Conservation (phyloP, 2,888 invertebrate species). For the Mylabris sibirica region DNA sequence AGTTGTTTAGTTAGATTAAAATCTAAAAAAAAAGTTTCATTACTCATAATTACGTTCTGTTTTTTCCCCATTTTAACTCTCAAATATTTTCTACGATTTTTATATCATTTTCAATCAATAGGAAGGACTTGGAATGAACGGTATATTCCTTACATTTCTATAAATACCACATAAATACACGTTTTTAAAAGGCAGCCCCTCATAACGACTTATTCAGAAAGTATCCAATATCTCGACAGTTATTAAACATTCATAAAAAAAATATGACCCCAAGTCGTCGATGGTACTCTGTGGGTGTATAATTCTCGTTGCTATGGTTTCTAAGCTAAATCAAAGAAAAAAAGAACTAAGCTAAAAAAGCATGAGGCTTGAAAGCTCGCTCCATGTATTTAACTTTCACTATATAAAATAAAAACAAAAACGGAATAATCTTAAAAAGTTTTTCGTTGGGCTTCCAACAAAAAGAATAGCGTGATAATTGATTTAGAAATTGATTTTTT, state of each 20-base stretch:
- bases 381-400: not conserved
- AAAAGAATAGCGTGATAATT: not conserved
- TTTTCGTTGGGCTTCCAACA: not conserved
- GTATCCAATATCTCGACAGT: not conserved
- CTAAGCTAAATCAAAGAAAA: not conserved
- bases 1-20: too few species aligned
- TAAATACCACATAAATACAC: too few species aligned
- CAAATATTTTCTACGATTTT: too few species aligned
- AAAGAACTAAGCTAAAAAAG: not conserved
- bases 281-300: not conserved
- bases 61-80: too few species aligned
- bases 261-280: too few species aligned
- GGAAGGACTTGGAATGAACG: too few species aligned
- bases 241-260: not conserved
- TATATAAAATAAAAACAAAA: not conserved
- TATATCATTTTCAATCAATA: too few species aligned
- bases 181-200: not conserved
- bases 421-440: not conserved
- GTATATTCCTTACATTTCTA: too few species aligned
- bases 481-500: not conserved
- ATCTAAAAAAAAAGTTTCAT: too few species aligned
- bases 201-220: not conserved
- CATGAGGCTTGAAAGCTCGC: not conserved
- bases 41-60: too few species aligned
- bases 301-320: not conserved